Evolutionary conservation across 2,888 invertebrate genomes (phyloP).

Genomic region (Rhodophaea formosa): DNA sequence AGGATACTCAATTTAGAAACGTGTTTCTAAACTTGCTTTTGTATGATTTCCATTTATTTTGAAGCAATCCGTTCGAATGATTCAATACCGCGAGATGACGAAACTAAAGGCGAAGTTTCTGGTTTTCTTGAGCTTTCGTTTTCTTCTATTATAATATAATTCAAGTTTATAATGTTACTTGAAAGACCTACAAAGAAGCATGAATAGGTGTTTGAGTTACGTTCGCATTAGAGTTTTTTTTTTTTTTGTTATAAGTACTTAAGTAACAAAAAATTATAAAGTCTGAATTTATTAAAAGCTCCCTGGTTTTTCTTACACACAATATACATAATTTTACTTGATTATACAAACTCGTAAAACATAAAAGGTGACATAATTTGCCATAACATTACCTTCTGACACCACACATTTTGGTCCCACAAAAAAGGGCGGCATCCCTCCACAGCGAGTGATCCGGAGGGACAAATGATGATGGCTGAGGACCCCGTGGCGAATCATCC

Average conservation of each 20-base stretch:
- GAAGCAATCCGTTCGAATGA: slow-evolving; percentile 4
- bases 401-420: slow-evolving; percentile 22
- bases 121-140: background rate
- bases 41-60: slow-evolving; percentile 10
- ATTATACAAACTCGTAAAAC: slow-evolving; percentile 13
- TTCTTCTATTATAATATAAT: background rate
- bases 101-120: background rate
- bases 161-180: too few relatives aligned
- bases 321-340: slow-evolving; percentile 1
- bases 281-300: too few relatives aligned
- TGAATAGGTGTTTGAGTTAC: too few relatives aligned
- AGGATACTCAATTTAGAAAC: slow-evolving; percentile 17
- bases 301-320: background rate
- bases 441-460: slow-evolving; percentile 38
- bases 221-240: too few relatives aligned
- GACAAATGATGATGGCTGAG: slow-evolving; percentile 66
- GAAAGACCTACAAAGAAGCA: too few relatives aligned
- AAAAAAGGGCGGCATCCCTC: slow-evolving; percentile 48
- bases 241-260: too few relatives aligned
- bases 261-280: too few relatives aligned
- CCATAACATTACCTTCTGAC: slow-evolving; percentile 11
- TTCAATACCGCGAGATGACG: slow-evolving; percentile 2
- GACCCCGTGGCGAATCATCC: slow-evolving; percentile 67
- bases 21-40: slow-evolving; percentile 19
- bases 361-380: slow-evolving; percentile 15